Conservation (phyloP, 1,140 invertebrate genomes). For the Eumaeus atala region DNA sequence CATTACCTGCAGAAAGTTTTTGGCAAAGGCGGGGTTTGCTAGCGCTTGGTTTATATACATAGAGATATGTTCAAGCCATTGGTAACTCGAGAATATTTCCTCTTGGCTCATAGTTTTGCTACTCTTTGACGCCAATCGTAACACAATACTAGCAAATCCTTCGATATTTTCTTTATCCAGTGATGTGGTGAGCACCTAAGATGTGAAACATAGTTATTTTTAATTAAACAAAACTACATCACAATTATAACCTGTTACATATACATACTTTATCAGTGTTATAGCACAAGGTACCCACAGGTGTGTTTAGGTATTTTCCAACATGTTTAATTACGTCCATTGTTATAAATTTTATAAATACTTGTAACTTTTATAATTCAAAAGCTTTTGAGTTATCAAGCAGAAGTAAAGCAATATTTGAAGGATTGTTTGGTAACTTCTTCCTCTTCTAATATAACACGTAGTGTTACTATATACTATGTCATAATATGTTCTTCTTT, state of each 20-base stretch:
- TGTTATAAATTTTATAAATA: slow-evolving; percentile 15
- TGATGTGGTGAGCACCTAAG: slow-evolving; percentile 54
- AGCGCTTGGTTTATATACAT: slow-evolving; percentile 58
- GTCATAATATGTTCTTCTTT: neutral
- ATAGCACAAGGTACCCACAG: slow-evolving; percentile 52
- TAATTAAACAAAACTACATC: too few species aligned
- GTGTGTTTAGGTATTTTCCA: slow-evolving; percentile 53
- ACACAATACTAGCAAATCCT: slow-evolving; percentile 57
- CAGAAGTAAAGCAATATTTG: too few species aligned
- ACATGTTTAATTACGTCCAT: slow-evolving; percentile 55
- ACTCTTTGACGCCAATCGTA: slow-evolving; percentile 40
- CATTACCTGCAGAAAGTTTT: slow-evolving; percentile 51
- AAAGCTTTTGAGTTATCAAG: too few species aligned
- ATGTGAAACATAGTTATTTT: slow-evolving; percentile 5
- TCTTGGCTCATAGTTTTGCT: slow-evolving; percentile 38
- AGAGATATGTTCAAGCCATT: slow-evolving; percentile 58
- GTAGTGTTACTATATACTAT: too few species aligned
- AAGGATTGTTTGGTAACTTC: too few species aligned
- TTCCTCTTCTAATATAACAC: too few species aligned
- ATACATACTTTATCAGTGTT: slow-evolving; percentile 56
- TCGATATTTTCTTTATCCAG: slow-evolving; percentile 58
- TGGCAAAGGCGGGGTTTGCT: slow-evolving; percentile 46
- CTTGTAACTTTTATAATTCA: neutral
- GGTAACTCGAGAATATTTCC: slow-evolving; percentile 43
- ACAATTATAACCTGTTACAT: slow-evolving; percentile 3